Conservation (phyloP, 2,888 invertebrate species). For the Zhuqinia jingwanae region DNA sequence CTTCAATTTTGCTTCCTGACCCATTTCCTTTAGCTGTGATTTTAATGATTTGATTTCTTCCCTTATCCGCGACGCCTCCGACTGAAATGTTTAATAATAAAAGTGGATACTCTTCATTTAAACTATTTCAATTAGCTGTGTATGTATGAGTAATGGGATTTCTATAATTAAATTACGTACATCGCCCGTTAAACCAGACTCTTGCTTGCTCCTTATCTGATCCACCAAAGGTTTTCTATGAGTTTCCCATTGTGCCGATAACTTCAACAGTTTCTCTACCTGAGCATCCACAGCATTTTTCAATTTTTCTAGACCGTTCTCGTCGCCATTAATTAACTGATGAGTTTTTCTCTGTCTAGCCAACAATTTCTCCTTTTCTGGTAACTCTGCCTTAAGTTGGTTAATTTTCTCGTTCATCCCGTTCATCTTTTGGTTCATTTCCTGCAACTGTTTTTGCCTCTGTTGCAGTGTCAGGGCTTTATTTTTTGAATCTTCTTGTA, state of each 20-base stretch:
- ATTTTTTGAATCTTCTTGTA: conserved; percentile 74
- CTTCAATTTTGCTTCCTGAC: conserved; percentile 83
- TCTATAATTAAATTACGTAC: conserved; percentile 77
- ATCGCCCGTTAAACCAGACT: conserved; percentile 81
- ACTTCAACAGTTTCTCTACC: conserved; percentile 84
- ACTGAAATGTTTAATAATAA: conserved; percentile 80
- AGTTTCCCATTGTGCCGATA: conserved; percentile 88
- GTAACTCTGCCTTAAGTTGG: conserved; percentile 64
- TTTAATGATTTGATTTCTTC: conserved; percentile 83
- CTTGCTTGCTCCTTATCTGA: conserved; percentile 82
- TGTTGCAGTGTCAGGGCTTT: conserved; percentile 71
- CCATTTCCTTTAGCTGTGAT: conserved; percentile 85
- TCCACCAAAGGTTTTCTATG: conserved; percentile 86
- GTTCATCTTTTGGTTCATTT: conserved; percentile 53
- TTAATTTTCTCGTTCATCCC: conserved; percentile 65
- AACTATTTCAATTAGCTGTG: no score
- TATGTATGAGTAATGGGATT: no score
- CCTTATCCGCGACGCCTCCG: conserved; percentile 83
- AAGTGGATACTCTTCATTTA: background rate
- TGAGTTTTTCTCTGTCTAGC: conserved; percentile 75
- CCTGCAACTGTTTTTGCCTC: conserved; percentile 59
- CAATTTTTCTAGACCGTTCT: conserved; percentile 77
- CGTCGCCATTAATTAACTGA: conserved; percentile 73
- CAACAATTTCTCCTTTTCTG: conserved; percentile 72
- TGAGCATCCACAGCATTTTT: conserved; percentile 83